Evolutionary conservation across 2,888 invertebrate species (phyloP).

Genomic region (Ctena decussata): DNA sequence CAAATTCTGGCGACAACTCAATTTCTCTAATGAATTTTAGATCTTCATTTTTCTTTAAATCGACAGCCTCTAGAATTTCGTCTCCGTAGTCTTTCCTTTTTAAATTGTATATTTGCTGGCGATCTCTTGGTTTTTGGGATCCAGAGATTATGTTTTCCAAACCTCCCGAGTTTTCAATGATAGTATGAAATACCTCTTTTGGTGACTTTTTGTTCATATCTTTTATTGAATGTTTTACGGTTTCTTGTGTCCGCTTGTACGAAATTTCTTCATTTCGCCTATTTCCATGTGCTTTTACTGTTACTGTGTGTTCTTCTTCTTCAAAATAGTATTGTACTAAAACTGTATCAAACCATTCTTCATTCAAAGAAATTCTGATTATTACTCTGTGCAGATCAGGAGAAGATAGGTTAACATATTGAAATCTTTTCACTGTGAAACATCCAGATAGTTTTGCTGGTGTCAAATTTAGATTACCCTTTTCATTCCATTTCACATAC

Average conservation of each 20-base stretch:
- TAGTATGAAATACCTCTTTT: slow-evolving; percentile 9
- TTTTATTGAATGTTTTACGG: background rate
- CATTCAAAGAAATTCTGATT: background rate
- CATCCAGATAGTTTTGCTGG: background rate
- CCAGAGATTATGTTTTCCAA: background rate
- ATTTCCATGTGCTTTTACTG: background rate
- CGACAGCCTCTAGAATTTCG: background rate
- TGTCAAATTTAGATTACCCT: background rate
- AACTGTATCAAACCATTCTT: no score
- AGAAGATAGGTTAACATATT: background rate
- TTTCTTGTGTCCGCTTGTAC: background rate
- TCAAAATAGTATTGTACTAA: background rate
- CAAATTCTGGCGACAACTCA: slow-evolving; percentile 10
- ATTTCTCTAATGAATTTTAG: slow-evolving; percentile 3
- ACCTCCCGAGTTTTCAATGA: slow-evolving; percentile 15
- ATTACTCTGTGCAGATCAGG: background rate
- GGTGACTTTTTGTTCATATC: background rate
- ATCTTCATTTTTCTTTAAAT: background rate
- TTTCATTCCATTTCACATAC: background rate
- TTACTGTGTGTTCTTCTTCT: background rate
- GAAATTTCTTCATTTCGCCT: background rate
- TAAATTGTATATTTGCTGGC: background rate
- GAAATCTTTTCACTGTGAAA: background rate
- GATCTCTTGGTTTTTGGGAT: background rate
- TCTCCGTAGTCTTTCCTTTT: background rate